phyloP scores from a whole-genome alignment of 2,797 vertebrate species.

The Tenualosa ilisha region DNA sequence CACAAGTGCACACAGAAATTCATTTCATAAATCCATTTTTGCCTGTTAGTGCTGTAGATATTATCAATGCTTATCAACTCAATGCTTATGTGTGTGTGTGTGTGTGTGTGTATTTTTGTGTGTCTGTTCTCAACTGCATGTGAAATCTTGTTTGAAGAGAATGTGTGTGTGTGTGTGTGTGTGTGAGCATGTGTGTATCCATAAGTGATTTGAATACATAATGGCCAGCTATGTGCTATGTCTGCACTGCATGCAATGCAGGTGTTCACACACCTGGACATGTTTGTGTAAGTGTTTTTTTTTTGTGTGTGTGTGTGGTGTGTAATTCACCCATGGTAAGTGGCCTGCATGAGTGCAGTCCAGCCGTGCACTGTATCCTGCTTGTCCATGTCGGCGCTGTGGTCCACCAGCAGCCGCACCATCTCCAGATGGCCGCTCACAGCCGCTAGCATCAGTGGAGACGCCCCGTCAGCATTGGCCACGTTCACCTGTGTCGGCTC shows the following conservation, averaged over 20 bases:
- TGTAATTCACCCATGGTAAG: constrained; percentile 86
- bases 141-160: too few relatives aligned
- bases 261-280: neutral
- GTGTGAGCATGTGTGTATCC: neutral
- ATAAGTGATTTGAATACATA: neutral
- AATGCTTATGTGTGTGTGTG: neutral
- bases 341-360: constrained; percentile 98
- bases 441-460: constrained; percentile 94
- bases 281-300: neutral
- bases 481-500: constrained; percentile 89
- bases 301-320: neutral
- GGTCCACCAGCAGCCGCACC: constrained; percentile 94
- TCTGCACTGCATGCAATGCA: neutral
- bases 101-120: neutral
- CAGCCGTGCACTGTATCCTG: constrained; percentile 93
- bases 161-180: neutral
- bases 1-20: neutral
- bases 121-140: too few relatives aligned
- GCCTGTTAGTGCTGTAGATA: neutral
- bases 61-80: neutral
- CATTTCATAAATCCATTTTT: neutral
- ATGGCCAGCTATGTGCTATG: neutral
- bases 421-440: constrained; percentile 91
- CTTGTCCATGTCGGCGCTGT: constrained; percentile 86
- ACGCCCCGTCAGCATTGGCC: constrained; percentile 89